phyloP scores from a whole-genome alignment of 1,140 invertebrate genomes.

The Hylyphantes graminicola region DNA sequence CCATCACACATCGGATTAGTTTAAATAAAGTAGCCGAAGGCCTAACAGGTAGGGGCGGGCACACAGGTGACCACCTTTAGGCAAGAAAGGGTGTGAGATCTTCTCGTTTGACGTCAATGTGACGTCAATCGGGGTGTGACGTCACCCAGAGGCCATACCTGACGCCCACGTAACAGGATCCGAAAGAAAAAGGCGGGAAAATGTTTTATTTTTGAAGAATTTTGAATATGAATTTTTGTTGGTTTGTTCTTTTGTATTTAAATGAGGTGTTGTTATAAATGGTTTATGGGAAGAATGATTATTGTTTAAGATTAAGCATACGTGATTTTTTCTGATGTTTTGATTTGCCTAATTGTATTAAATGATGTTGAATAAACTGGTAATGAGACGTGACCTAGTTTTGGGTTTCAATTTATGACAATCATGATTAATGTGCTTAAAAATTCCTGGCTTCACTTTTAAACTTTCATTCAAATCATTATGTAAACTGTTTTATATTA shows the following conservation, averaged over 20 bases:
- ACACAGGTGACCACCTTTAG: slow-evolving; percentile 50
- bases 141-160: slow-evolving; percentile 13
- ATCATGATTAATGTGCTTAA: too few species aligned
- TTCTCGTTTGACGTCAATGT: slow-evolving; percentile 45
- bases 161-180: slow-evolving; percentile 59
- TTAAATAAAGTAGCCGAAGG: slow-evolving; percentile 5
- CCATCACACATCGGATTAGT: slow-evolving; percentile 1
- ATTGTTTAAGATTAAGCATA: too few species aligned
- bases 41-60: slow-evolving; percentile 25
- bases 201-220: slow-evolving; percentile 39
- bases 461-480: too few species aligned
- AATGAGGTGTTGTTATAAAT: slow-evolving; percentile 21
- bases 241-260: slow-evolving; percentile 33
- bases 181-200: slow-evolving; percentile 46
- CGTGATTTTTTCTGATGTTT: too few species aligned
- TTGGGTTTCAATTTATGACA: too few species aligned
- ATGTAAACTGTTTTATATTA: too few species aligned
- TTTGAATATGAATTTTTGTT: slow-evolving; percentile 14
- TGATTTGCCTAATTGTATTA: too few species aligned
- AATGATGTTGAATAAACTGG: too few species aligned
- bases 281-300: too few species aligned
- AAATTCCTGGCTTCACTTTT: too few species aligned
- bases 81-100: slow-evolving; percentile 36
- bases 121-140: slow-evolving; percentile 49
- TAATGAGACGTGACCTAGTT: too few species aligned